Base-by-base conservation (phyloP, 2,888 invertebrate genomes). In the Amitus sp. region DNA sequence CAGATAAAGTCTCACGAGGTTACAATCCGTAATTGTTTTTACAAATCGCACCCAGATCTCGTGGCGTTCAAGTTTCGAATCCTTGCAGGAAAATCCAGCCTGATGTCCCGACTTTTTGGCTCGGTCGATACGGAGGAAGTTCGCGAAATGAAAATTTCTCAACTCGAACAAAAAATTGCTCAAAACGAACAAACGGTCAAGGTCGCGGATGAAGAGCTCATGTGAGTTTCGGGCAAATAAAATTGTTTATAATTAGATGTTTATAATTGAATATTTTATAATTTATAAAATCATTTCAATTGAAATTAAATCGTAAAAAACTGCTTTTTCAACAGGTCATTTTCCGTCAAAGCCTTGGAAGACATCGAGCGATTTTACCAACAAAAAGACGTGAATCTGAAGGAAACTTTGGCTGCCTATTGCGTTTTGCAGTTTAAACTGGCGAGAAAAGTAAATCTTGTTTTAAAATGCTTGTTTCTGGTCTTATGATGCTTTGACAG, bases 41-140 rank as follows among this genome's bases (percentile, higher is more conserved):
- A 42, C 19, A 37, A 30, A 30, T 18, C n/a, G 18, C 39, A n/a
- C 4, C 19, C 9, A 20, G 7, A 30, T 19, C 34, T 27, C 4
- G n/a, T n/a, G n/a, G n/a, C n/a, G 12, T 33, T 6, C 6, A 13
- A 15, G 15, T 47, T 27, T 40, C 7, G 9, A 15, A 39, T 15
- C 39, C 1, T 46, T 39, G 9, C 34, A 72, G 91, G 91, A 57
- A 90, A 90, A 76, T 85, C 88, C 0, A 87, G 90, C 0, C 73
- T 91, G n/a, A 89, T 92, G 87, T 89, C 90, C 0, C 85, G 90
- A 0, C 75, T 91, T 62, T 90, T 91, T 80, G 91, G 91, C 34
- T 88, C 90, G 53, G 89, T 55, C 0, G 91, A 91, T 73, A 90
- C 90, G 0, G 91, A 91, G 75, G 91, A 91, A 72, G 89, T 90